phyloP scores from a whole-genome alignment of 2,888 invertebrate genomes.

The Cyclophora albipunctata region DNA sequence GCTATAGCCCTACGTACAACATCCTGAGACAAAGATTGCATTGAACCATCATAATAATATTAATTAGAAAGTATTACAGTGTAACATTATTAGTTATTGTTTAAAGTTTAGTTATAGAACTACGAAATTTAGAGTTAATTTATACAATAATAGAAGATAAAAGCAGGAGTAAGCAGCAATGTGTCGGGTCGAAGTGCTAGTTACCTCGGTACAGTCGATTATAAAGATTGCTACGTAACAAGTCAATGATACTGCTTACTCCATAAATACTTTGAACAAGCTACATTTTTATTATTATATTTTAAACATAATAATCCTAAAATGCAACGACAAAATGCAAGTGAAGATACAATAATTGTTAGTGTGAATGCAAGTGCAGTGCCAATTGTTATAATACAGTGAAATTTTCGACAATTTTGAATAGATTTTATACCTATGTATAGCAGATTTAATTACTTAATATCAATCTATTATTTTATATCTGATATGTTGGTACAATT shows the following conservation, averaged over 20 bases:
- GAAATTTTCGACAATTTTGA: constrained; percentile 24
- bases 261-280: constrained; percentile 47
- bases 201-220: not conserved
- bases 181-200: constrained; percentile 16
- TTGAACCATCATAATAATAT: constrained; percentile 54
- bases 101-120: constrained; percentile 55
- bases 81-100: constrained; percentile 55
- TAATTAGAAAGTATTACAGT: constrained; percentile 54
- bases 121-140: constrained; percentile 61
- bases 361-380: constrained; percentile 63
- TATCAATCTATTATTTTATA: too few relatives aligned
- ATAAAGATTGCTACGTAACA: not conserved
- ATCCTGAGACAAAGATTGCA: constrained; percentile 72
- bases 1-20: constrained; percentile 43
- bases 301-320: constrained; percentile 32
- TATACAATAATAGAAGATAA: constrained; percentile 58
- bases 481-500: too few relatives aligned
- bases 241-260: constrained; percentile 50
- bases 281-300: constrained; percentile 52
- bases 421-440: not conserved
- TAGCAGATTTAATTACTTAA: constrained; percentile 4
- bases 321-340: constrained; percentile 64
- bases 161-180: constrained; percentile 65
- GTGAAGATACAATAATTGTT: constrained; percentile 55
- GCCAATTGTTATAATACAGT: constrained; percentile 55